Evolutionary conservation across 1,140 invertebrate species (phyloP), one percentile per base, ranked within the genome.

Genomic region (Condylostylus longicornis): DNA sequence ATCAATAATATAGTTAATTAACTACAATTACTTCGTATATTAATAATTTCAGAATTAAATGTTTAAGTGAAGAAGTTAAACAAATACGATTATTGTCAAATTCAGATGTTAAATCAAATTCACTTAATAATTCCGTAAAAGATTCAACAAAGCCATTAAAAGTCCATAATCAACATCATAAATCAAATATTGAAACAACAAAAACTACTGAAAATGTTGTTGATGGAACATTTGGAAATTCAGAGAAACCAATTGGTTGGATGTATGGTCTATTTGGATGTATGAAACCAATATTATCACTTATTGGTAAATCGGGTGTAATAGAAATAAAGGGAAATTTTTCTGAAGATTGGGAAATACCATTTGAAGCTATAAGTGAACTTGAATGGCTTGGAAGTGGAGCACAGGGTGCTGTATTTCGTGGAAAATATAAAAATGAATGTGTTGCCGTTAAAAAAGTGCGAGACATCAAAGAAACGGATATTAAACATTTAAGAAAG

Each of bases 371-470:
- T 8, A 90, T 98, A 37, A 82, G 80, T 31, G 82, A 96, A 46
- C 65, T 96, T 10, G 74, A 87, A 43, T 97, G 89, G 80, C 61
- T 98, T 2, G 93, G 93, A 4, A 87, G 85, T 42, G 94, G 94
- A 17, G 90, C 91, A 13, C 93, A 98, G 61, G 94, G 94, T 13
- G 85, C 87, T 1, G 94, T 98, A 2, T 98, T 95, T 59, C 78
- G 82, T 32, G 93, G 91, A 0, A 81, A 75, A 50, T 65, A 91
- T 5, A 75, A 77, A 42, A 81, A 78, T 42, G 77, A 84, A 61
- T 74, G 75, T 50, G 88, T 98, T 4, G 94, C 94, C 14, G 89
- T 98, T 3, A 98, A 98, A 62, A 96, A 97, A 64, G 85, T 98
- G 6, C 69, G 78, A 38, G 87, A 96, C 50, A 75, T 85, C 45